Evolutionary conservation across 1,140 invertebrate species (phyloP).

Genomic region (Bombus cullumanus): DNA sequence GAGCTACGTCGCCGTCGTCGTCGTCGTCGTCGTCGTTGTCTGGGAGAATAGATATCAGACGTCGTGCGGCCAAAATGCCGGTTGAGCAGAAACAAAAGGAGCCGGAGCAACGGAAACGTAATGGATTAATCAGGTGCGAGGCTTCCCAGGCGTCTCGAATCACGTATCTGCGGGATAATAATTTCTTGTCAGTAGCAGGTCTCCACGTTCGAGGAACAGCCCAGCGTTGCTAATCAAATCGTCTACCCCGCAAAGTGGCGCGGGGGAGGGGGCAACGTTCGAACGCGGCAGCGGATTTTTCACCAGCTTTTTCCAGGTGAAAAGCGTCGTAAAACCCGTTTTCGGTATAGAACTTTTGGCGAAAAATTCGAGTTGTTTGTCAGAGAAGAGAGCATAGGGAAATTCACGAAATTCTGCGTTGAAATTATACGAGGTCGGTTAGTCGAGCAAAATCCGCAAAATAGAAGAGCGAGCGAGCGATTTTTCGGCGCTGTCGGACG

Average conservation of each 20-base stretch:
- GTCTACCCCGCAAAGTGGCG: not conserved
- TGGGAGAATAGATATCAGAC: constrained; percentile 30
- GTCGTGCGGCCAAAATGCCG: constrained; percentile 37
- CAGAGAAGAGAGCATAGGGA: not conserved
- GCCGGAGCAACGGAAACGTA: constrained; percentile 44
- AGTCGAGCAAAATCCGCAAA: too few species aligned
- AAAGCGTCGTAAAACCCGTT: not conserved
- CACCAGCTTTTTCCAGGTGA: not conserved
- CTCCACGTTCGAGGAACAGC: not conserved
- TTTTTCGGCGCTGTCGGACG: not conserved
- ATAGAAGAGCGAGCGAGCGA: not conserved
- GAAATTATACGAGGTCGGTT: not conserved
- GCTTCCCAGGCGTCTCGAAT: constrained; percentile 32
- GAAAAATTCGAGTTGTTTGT: not conserved
- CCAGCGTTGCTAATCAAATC: constrained; percentile 16
- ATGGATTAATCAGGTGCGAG: constrained; percentile 64
- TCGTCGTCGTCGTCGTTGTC: not conserved
- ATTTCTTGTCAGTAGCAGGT: constrained; percentile 32
- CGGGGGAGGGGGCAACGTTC: too few species aligned
- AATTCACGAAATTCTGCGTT: not conserved
- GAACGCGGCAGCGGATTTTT: not conserved
- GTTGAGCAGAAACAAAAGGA: constrained; percentile 53
- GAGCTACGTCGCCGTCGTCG: not conserved
- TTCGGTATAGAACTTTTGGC: not conserved
- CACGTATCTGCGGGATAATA: constrained; percentile 45